Percentiles rank a stretch among this genome's conserved stretches.
phyloP scores from a whole-genome alignment of 2,113 vertebrate species.

The Carollia perspicillata region DNA sequence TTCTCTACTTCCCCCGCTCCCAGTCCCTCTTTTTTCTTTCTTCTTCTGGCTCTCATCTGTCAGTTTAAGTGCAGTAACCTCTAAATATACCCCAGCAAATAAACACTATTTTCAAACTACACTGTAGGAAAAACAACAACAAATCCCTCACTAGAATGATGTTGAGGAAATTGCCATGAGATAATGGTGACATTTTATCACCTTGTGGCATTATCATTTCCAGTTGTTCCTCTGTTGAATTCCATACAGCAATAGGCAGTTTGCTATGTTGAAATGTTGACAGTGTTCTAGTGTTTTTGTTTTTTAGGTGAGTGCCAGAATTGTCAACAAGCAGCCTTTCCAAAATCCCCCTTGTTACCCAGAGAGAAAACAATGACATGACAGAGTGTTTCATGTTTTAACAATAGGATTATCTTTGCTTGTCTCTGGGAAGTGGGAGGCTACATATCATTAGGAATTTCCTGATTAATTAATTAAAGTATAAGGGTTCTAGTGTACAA shows the following conservation, averaged over 20 bases:
- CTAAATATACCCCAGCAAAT: background rate
- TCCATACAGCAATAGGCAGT: background rate
- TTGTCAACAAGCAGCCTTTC: constrained; percentile 18
- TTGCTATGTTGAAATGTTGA: constrained; percentile 16
- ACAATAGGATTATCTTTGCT: background rate
- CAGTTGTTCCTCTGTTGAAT: background rate
- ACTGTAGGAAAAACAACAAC: background rate
- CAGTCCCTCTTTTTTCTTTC: background rate
- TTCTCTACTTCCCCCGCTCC: background rate
- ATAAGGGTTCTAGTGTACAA: background rate
- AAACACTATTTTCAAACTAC: background rate
- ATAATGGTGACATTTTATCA: constrained; percentile 3
- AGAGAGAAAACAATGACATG: constrained; percentile 7
- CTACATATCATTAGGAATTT: background rate
- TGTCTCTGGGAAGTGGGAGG: background rate
- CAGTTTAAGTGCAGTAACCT: background rate
- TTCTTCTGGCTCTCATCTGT: background rate
- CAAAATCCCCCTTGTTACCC: background rate
- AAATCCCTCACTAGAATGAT: background rate
- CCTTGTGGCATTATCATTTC: background rate
- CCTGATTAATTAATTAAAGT: background rate
- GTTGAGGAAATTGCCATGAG: background rate
- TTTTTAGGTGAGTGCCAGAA: constrained; percentile 2
- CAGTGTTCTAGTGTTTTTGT: background rate
- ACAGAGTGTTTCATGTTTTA: background rate